A percentile compares a stretch with the other conserved stretches of the same genome.
Evolutionary conservation across 2,888 invertebrate genomes (phyloP).

Genomic region (Chrysolina oricalcia): DNA sequence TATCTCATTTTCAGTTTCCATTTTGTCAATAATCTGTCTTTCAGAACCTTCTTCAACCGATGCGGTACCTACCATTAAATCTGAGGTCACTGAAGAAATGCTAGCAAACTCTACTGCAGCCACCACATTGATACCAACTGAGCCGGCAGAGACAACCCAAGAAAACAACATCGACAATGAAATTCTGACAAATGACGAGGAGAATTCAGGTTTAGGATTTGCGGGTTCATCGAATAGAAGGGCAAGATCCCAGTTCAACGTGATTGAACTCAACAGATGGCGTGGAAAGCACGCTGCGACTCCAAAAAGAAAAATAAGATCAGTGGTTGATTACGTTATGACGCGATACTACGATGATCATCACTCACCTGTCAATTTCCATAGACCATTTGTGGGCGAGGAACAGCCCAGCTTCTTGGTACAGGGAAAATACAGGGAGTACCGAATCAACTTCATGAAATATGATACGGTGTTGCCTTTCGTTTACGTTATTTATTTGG

Average conservation of each 20-base stretch:
- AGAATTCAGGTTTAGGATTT: background rate
- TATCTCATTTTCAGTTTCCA: too few relatives aligned
- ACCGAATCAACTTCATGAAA: constrained; percentile 79
- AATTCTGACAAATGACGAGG: constrained; percentile 16
- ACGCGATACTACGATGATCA: constrained; percentile 65
- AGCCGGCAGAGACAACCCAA: constrained; percentile 14
- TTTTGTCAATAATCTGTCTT: background rate
- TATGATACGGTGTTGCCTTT: constrained; percentile 86
- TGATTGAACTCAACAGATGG: constrained; percentile 35
- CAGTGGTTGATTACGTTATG: constrained; percentile 68
- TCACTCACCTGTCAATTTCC: constrained; percentile 1
- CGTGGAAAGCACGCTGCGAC: constrained; percentile 25
- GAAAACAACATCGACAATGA: constrained; percentile 26
- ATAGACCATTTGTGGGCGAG: constrained; percentile 57
- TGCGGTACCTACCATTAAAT: background rate
- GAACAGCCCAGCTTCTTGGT: constrained; percentile 67
- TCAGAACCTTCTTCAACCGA: background rate
- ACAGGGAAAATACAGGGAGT: constrained; percentile 72
- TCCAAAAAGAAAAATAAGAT: constrained; percentile 57
- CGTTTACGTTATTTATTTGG: constrained; percentile 81
- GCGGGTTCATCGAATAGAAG: constrained; percentile 23
- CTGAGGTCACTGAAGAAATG: background rate
- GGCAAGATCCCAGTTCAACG: constrained; percentile 27
- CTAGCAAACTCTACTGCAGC: background rate
- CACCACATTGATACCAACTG: constrained; percentile 2